Evolutionary conservation across 2,113 vertebrate species (phyloP).

Genomic region (Scopus umbretta): DNA sequence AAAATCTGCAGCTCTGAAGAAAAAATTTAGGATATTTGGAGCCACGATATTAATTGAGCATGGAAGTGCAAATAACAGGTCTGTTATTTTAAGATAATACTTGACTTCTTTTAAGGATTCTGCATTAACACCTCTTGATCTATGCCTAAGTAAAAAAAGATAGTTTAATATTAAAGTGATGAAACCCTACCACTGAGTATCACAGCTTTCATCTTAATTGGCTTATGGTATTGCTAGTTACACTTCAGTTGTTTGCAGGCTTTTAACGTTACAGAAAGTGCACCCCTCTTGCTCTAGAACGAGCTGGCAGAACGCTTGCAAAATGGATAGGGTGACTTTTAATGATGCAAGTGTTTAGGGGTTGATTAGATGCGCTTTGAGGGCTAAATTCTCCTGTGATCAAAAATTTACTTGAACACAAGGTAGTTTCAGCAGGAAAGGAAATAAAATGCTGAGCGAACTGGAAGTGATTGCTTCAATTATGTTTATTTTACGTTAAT

Average conservation of each 20-base stretch:
- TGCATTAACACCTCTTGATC: slow-evolving; percentile 72
- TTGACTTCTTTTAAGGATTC: slow-evolving; percentile 67
- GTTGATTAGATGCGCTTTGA: slow-evolving; percentile 59
- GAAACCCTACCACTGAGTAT: slow-evolving; percentile 54
- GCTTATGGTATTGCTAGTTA: slow-evolving; percentile 54
- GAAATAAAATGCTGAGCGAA: slow-evolving; percentile 31
- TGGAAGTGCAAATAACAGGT: slow-evolving; percentile 55
- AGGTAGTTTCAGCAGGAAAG: slow-evolving; percentile 37
- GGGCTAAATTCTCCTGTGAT: slow-evolving; percentile 50
- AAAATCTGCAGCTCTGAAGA: not conserved
- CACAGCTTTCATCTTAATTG: slow-evolving; percentile 73
- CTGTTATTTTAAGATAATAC: slow-evolving; percentile 66
- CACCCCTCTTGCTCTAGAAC: not conserved
- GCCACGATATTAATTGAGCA: slow-evolving; percentile 27
- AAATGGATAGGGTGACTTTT: slow-evolving; percentile 53
- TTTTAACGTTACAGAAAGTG: slow-evolving; percentile 45
- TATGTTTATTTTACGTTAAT: slow-evolving; percentile 48
- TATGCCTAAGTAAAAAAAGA: slow-evolving; percentile 65
- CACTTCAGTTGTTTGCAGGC: slow-evolving; percentile 61
- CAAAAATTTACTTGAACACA: slow-evolving; percentile 55
- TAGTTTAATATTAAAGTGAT: slow-evolving; percentile 66
- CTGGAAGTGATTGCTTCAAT: slow-evolving; percentile 20
- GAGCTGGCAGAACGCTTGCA: slow-evolving; percentile 7
- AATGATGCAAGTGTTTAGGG: slow-evolving; percentile 53
- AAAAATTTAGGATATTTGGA: slow-evolving; percentile 7